phyloP scores from a whole-genome alignment of 2,888 invertebrate species.

The Hartigia nigra region DNA sequence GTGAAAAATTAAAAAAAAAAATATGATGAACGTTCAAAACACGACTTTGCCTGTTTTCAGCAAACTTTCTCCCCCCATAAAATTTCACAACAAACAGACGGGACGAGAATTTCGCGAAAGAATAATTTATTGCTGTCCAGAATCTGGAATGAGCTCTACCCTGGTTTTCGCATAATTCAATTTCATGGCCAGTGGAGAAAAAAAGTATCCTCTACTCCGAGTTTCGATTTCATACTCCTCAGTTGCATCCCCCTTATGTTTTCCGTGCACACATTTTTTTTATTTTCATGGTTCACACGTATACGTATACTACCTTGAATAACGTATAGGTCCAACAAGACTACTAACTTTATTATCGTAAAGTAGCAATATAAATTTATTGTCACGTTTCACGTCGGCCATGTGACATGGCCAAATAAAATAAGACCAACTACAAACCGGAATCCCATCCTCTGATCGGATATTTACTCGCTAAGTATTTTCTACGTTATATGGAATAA shows the following conservation, averaged over 20 bases:
- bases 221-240: background rate
- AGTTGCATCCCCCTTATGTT: background rate
- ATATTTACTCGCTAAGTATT: background rate
- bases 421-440: background rate
- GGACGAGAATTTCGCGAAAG: background rate
- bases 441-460: background rate
- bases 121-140: background rate
- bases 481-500: background rate
- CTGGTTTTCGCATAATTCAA: background rate
- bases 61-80: background rate
- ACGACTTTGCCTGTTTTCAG: background rate
- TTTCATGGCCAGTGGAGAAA: background rate
- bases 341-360: constrained; percentile 54
- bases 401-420: background rate
- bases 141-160: background rate
- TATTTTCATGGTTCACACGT: background rate
- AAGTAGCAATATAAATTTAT: constrained; percentile 64
- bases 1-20: background rate
- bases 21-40: background rate
- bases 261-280: background rate
- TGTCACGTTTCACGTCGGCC: constrained; percentile 42
- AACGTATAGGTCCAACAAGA: constrained; percentile 46
- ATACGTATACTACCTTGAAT: background rate
- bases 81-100: background rate
- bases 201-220: background rate